A percentile compares a stretch with the other conserved stretches of the same genome.
These are phyloP conservation scores for Onthophagus taurus DNA, from an alignment of 1,140 invertebrate species.

Conservation along the genomic window DNA sequence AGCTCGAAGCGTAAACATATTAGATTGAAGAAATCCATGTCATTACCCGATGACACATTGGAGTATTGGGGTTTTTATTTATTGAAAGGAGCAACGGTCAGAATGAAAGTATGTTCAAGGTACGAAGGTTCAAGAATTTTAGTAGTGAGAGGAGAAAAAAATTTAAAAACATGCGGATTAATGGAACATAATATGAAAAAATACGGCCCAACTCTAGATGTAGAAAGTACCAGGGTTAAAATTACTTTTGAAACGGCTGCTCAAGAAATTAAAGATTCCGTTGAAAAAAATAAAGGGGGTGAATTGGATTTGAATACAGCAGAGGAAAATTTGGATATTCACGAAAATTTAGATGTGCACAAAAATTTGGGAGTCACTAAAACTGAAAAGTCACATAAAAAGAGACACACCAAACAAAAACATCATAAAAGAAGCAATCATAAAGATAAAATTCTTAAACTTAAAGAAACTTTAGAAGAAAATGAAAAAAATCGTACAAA, in stretches of 20 bases:
- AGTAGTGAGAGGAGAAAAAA: slow-evolving; percentile 66
- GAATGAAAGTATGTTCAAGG: slow-evolving; percentile 55
- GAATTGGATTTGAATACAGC: slow-evolving; percentile 15
- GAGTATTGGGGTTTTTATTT: slow-evolving; percentile 87
- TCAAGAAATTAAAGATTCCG: slow-evolving; percentile 22
- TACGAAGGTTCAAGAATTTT: slow-evolving; percentile 66
- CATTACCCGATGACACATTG: slow-evolving; percentile 70
- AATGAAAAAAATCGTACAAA: slow-evolving; percentile 35
- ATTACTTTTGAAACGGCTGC: slow-evolving; percentile 46
- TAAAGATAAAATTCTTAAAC: slow-evolving; percentile 14
- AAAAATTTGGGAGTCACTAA: slow-evolving; percentile 20
- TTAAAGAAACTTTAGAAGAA: slow-evolving; percentile 7
- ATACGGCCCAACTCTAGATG: slow-evolving; percentile 42
- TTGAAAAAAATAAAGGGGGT: slow-evolving; percentile 34
- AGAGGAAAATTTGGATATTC: slow-evolving; percentile 22
- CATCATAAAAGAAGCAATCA: neutral
- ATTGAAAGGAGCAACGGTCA: slow-evolving; percentile 46
- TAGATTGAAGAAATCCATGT: slow-evolving; percentile 69
- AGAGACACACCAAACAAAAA: slow-evolving; percentile 4
- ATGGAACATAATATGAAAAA: slow-evolving; percentile 59
- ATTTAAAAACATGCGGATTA: slow-evolving; percentile 64
- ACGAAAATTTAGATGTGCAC: slow-evolving; percentile 20
- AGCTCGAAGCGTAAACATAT: slow-evolving; percentile 63
- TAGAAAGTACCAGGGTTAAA: slow-evolving; percentile 36
- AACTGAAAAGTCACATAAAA: slow-evolving; percentile 16